phyloP scores from a whole-genome alignment of 2,888 invertebrate species.

The Chouioia cunea region DNA sequence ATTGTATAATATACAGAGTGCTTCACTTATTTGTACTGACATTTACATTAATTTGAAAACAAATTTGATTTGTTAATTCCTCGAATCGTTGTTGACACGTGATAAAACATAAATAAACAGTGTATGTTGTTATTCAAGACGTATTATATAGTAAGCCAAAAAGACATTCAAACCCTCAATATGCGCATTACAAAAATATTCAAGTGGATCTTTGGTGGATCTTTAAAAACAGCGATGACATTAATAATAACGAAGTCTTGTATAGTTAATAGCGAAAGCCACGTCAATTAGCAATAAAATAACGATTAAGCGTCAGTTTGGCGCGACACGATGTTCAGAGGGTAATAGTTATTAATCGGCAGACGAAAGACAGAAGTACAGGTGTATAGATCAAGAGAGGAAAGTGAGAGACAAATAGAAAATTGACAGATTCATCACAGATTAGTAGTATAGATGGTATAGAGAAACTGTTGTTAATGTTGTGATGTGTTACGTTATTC shows the following conservation, averaged over 20 bases:
- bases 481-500: slow-evolving; percentile 12
- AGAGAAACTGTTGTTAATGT: slow-evolving; percentile 31
- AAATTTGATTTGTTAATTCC: slow-evolving; percentile 7
- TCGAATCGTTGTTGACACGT: slow-evolving; percentile 19
- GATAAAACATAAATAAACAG: slow-evolving; percentile 6
- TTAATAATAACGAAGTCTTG: slow-evolving; percentile 8
- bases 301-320: slow-evolving; percentile 2
- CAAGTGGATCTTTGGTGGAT: neutral
- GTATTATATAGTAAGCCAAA: slow-evolving; percentile 37
- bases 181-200: slow-evolving; percentile 36
- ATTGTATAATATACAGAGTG: slow-evolving; percentile 47
- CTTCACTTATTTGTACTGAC: slow-evolving; percentile 40
- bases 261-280: slow-evolving; percentile 25
- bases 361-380: slow-evolving; percentile 36
- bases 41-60: neutral
- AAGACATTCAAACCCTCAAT: slow-evolving; percentile 40
- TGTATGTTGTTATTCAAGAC: slow-evolving; percentile 33
- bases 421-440: neutral
- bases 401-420: slow-evolving; percentile 23
- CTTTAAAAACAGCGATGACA: slow-evolving; percentile 14
- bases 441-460: slow-evolving; percentile 9
- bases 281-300: slow-evolving; percentile 8
- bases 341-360: neutral
- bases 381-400: slow-evolving; percentile 20
- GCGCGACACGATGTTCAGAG: neutral